Conservation (phyloP, 2,888 invertebrate species). For the Clostera curtula region DNA sequence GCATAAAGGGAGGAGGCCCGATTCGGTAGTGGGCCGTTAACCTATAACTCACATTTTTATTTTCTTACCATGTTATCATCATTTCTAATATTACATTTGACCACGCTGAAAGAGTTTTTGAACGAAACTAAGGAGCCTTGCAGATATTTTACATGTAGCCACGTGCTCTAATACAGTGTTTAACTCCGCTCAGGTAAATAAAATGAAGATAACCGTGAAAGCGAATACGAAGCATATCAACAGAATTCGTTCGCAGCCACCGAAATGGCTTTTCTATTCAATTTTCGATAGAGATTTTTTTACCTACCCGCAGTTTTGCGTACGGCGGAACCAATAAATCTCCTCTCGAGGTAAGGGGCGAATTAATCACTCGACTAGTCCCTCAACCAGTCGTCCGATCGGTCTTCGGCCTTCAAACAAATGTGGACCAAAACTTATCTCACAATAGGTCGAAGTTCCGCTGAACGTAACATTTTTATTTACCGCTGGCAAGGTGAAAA, state of each 20-base stretch:
- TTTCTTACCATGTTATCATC: no score
- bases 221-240: conserved; percentile 51
- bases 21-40: no score
- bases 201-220: conserved; percentile 61
- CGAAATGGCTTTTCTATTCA: conserved; percentile 74
- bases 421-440: conserved; percentile 32
- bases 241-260: conserved; percentile 53
- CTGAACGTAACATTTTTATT: conserved; percentile 38
- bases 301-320: conserved; percentile 73
- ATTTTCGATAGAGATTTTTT: conserved; percentile 75
- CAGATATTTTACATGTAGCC: conserved; percentile 8
- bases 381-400: conserved; percentile 50
- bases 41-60: no score
- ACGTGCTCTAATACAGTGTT: conserved; percentile 25
- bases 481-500: conserved; percentile 64
- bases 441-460: conserved; percentile 33
- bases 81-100: no score
- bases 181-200: conserved; percentile 45
- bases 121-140: conserved; percentile 5
- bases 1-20: no score
- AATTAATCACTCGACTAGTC: conserved; percentile 69
- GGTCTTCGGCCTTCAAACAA: conserved; percentile 23
- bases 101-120: no score
- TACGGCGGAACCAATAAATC: conserved; percentile 73
- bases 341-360: conserved; percentile 70